These are phyloP conservation scores for Netelia melanura DNA, from an alignment of 2,888 invertebrate genomes.

Conservation along the genomic window DNA sequence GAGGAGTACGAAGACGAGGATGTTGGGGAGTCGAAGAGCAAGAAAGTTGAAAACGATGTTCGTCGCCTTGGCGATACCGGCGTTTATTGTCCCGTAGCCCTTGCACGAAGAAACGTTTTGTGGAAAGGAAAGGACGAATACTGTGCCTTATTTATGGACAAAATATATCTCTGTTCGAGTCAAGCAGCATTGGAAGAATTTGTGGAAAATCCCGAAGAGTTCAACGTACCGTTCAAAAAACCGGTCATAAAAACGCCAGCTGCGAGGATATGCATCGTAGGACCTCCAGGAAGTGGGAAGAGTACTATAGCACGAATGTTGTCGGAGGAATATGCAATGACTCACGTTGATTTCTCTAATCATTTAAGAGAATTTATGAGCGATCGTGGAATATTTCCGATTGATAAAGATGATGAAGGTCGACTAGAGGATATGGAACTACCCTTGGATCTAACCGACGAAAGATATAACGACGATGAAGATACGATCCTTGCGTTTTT, in stretches of 20 bases:
- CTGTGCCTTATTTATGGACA: conserved; percentile 86
- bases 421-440: conserved; percentile 58
- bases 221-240: conserved; percentile 84
- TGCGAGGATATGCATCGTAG: conserved; percentile 87
- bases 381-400: conserved; percentile 58
- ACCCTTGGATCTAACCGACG: conserved; percentile 67
- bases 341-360: conserved; percentile 85
- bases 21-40: conserved; percentile 74
- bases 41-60: conserved; percentile 74
- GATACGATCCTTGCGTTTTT: conserved; percentile 80
- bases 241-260: conserved; percentile 85
- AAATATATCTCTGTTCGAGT: conserved; percentile 86
- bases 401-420: conserved; percentile 50
- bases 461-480: conserved; percentile 67
- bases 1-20: conserved; percentile 76
- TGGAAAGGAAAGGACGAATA: conserved; percentile 88
- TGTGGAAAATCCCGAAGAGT: conserved; percentile 85
- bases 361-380: conserved; percentile 73
- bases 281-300: conserved; percentile 87
- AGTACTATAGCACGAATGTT: conserved; percentile 85
- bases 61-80: conserved; percentile 87
- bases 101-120: conserved; percentile 86
- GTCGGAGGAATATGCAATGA: conserved; percentile 86
- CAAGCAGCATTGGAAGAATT: conserved; percentile 86
- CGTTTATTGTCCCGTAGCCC: conserved; percentile 88